Base-by-base conservation (phyloP, 2,888 invertebrate species). In the Caenorhabditis macrosperma region DNA sequence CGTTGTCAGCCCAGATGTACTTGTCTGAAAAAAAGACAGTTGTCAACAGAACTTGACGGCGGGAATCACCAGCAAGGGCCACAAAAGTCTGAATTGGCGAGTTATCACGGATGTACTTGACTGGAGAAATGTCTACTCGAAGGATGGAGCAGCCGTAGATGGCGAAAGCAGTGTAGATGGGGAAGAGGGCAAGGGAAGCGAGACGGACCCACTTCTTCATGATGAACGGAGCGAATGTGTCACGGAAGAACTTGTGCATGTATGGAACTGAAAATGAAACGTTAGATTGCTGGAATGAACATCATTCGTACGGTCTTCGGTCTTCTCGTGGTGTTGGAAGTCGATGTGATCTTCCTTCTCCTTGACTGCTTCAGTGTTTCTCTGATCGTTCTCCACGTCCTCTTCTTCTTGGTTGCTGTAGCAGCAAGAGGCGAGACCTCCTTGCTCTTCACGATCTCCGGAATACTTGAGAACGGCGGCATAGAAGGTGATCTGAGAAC, bases 1-100 rank as follows among this genome's bases (percentile, higher is more conserved):
- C 90, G 74, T 90, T 90, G 78, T 90, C 90, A 17, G 90, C 90
- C 89, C 89, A 89, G 60, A 89, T 89, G 79, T 89, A 89, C 57
- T 89, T 89, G 76, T 85, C 85, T 84, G 54, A 61, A 80, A 52
- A 44, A 24, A 55, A 9, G n/a, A 52, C 20, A 0, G 17, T 35
- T 41, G 30, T 44, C 24, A 4, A 55, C 12, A 15, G 15, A 17
- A 17, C 9, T 50, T 22, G 24, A 22, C 20, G 6, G 15, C 5
- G 5, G 20, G 6, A 38, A 30, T 55, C 50, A 90, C 88, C 89
- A 41, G 90, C 90, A 28, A 90, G 76, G 50, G 85, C 82, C 20
- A 90, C 90, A 59, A 90, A 90, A 0, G 89, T 90, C 46, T 90
- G 90, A 52, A 90, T 90, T 35, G 90, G 89, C 7, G 90, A 90